Base-by-base conservation (phyloP, 2,797 vertebrate genomes). In the Lates japonicus region DNA sequence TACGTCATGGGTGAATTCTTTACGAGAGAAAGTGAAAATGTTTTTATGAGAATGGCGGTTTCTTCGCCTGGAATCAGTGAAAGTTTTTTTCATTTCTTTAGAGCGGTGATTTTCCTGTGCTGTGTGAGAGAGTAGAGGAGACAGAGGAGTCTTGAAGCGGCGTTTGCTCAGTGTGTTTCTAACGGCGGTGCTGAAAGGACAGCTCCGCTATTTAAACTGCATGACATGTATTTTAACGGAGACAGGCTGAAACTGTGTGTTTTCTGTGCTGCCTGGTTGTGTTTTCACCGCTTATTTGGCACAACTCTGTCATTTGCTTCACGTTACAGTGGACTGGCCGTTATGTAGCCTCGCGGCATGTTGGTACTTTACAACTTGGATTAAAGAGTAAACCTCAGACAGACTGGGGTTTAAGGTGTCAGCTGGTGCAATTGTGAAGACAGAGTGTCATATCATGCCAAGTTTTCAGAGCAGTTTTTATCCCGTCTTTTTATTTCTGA, bases 161-260 rank as follows among this genome's bases (percentile, higher is more conserved):
- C 29, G 48, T 57, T 22, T 61, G 46, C 35, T 71, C 64, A 0
- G 51, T 7, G 51, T 81, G 79, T 82, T 76, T 86, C 77, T 68
- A 35, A 55, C 65, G 81, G 70, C 72, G 89, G 94, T 94, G 90
- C 94, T 95, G 93, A 91, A 90, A 12, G 93, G 88, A 93, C 66
- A 94, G 93, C 89, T 93, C 85, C 78, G 31, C 60, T 29, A 0
- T 4, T 31, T 52, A 17, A 33, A 5, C 44, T 7, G 7, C n/a
- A 20, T 8, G n/a, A 1, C 12, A 5, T n/a, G 1, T 0, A 16
- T 55, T 52, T 20, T 3, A n/a, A 33, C 13, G 8, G n/a, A 29
- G 31, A 61, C 29, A 19, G 1, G n/a, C 33, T 12, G n/a, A 51
- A 2, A 7, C 16, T n/a, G 49, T n/a, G 42, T 20, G 22, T 20